These are phyloP conservation scores for Caenorhabditis tropicalis DNA, from an alignment of 1,140 invertebrate genomes.

Conservation along the genomic window DNA sequence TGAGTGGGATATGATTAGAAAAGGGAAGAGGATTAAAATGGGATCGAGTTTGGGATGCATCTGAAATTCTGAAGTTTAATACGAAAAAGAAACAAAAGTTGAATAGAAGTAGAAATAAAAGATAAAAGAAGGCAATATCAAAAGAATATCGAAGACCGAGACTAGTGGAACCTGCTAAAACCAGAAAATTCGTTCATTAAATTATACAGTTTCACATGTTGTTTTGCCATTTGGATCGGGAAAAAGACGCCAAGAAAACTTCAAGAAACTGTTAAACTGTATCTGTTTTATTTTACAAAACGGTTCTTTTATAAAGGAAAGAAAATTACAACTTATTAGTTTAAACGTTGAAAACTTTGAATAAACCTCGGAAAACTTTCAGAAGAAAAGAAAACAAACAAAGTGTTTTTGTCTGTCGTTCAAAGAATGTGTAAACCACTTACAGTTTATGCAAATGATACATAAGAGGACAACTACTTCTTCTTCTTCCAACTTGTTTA, in stretches of 20 bases:
- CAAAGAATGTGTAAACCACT: slow-evolving; percentile 36
- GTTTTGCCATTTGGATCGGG: too few species aligned
- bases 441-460: slow-evolving; percentile 33
- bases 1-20: background rate
- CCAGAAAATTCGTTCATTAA: too few species aligned
- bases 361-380: background rate
- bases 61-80: background rate
- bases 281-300: too few species aligned
- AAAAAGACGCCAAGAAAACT: background rate
- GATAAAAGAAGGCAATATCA: too few species aligned
- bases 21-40: slow-evolving; percentile 41
- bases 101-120: background rate
- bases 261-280: too few species aligned
- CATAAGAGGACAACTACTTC: background rate
- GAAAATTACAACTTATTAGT: background rate
- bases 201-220: too few species aligned
- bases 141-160: too few species aligned
- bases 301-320: too few species aligned
- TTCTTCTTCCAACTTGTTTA: background rate
- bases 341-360: too few species aligned
- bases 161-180: too few species aligned
- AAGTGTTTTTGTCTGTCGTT: background rate
- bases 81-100: background rate
- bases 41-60: slow-evolving; percentile 42
- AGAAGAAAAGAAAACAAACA: slow-evolving; percentile 27